These are phyloP conservation scores for Kryptolebias ocellatus DNA, from an alignment of 2,797 vertebrate genomes.

Conservation along the genomic window DNA sequence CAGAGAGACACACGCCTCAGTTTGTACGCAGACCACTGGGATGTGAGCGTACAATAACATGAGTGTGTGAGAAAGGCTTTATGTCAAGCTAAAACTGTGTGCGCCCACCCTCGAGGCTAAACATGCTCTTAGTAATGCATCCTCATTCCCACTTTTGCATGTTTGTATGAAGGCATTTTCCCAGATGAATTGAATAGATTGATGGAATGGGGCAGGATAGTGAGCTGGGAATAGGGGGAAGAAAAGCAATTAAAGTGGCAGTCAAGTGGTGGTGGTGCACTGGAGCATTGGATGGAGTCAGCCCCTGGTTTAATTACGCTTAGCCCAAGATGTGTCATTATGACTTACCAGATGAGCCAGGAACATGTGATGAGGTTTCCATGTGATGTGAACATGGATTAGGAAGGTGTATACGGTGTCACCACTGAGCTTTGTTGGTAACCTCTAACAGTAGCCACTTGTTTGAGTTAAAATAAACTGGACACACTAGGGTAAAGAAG, in stretches of 20 bases:
- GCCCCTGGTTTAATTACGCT: constrained; percentile 68
- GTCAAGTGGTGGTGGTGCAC: constrained; percentile 60
- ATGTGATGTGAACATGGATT: constrained; percentile 12
- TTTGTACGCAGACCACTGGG: constrained; percentile 41
- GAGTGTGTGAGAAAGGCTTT: background rate
- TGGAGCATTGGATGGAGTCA: constrained; percentile 58
- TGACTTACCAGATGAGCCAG: constrained; percentile 27
- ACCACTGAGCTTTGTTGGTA: background rate
- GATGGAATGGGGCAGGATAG: constrained; percentile 56
- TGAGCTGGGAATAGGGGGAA: constrained; percentile 64
- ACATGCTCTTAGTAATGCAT: constrained; percentile 21
- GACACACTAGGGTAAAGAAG: too few relatives aligned
- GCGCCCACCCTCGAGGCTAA: constrained; percentile 6
- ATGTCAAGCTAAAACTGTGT: constrained; percentile 14
- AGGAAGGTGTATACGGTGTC: background rate
- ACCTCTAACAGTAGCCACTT: background rate
- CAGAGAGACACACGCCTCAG: constrained; percentile 52
- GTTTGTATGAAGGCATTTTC: constrained; percentile 59
- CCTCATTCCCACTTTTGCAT: constrained; percentile 61
- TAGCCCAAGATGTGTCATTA: constrained; percentile 46
- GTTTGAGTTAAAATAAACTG: background rate
- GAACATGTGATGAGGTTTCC: constrained; percentile 44
- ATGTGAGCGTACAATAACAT: constrained; percentile 12
- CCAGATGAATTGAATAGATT: constrained; percentile 64
- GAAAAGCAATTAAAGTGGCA: constrained; percentile 77